Evolutionary conservation across 2,888 invertebrate genomes (phyloP).

Genomic region (Tachystola acroxantha): DNA sequence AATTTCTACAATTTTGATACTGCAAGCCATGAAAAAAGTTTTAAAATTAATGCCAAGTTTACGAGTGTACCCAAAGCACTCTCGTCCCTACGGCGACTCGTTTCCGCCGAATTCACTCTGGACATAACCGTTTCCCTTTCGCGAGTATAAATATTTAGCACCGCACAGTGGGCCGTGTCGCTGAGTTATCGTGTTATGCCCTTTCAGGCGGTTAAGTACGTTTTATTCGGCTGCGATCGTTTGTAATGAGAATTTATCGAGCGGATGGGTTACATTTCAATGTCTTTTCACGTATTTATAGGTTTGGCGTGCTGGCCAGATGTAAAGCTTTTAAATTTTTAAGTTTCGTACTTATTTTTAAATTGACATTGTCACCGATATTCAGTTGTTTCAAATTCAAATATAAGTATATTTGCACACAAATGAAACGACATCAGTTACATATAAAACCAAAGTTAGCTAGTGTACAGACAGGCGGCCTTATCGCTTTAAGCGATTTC

Average conservation of each 20-base stretch:
- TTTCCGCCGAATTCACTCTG: slow-evolving; percentile 49
- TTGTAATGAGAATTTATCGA: slow-evolving; percentile 42
- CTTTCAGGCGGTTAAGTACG: slow-evolving; percentile 25
- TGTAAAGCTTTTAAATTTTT: too few relatives aligned
- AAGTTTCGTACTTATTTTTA: too few relatives aligned
- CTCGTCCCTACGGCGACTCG: slow-evolving; percentile 26
- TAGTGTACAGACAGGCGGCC: too few relatives aligned
- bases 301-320: too few relatives aligned
- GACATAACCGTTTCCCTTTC: slow-evolving; percentile 62
- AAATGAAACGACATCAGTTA: too few relatives aligned
- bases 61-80: slow-evolving; percentile 25
- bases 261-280: slow-evolving; percentile 27
- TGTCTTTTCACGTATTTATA: slow-evolving; percentile 10
- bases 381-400: too few relatives aligned
- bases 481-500: too few relatives aligned
- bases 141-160: slow-evolving; percentile 61
- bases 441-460: too few relatives aligned
- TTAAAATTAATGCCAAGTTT: slow-evolving; percentile 28
- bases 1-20: too few relatives aligned
- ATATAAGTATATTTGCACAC: too few relatives aligned
- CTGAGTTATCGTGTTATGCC: slow-evolving; percentile 43
- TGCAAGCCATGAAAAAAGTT: slow-evolving; percentile 2
- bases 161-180: slow-evolving; percentile 44
- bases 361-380: too few relatives aligned
- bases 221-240: slow-evolving; percentile 37